A percentile compares a stretch with the other conserved stretches of the same genome.
phyloP scores from a whole-genome alignment of 2,113 vertebrate genomes.

The Montifringilla adamsi region DNA sequence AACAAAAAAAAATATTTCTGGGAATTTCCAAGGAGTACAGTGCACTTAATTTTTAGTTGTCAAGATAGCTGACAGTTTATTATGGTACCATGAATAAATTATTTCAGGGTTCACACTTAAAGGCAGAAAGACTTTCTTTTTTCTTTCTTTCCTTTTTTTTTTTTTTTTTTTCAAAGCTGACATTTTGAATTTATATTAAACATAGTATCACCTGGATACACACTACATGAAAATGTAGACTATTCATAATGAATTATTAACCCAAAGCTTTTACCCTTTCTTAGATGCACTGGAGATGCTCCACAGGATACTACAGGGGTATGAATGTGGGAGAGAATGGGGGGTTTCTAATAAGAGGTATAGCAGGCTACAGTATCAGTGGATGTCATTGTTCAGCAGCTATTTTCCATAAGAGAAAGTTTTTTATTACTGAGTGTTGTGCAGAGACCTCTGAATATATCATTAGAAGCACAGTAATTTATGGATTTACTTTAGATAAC shows the following conservation, averaged over 20 bases:
- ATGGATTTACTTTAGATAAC: not conserved
- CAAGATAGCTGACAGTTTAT: constrained; percentile 47
- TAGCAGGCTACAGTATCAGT: not conserved
- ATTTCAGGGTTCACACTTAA: constrained; percentile 32
- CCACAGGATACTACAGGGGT: not conserved
- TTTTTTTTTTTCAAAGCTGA: not conserved
- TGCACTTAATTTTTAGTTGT: constrained; percentile 57
- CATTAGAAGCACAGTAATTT: not conserved
- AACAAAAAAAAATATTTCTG: not conserved
- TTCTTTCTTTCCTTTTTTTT: not conserved
- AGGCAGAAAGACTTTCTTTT: not conserved
- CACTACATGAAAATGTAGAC: not conserved
- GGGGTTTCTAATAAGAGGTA: not conserved
- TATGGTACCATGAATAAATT: constrained; percentile 55
- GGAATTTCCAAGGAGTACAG: constrained; percentile 19
- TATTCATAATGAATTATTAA: constrained; percentile 53
- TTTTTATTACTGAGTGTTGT: not conserved
- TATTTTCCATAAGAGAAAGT: not conserved
- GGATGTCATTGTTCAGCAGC: constrained; percentile 31
- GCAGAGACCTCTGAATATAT: not conserved
- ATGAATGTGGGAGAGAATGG: not conserved
- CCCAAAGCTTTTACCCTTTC: constrained; percentile 34
- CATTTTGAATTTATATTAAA: constrained; percentile 37
- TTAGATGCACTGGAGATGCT: not conserved
- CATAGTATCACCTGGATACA: not conserved